Evolutionary conservation across 1,140 invertebrate genomes (phyloP).

Genomic region (Halesus radiatus): DNA sequence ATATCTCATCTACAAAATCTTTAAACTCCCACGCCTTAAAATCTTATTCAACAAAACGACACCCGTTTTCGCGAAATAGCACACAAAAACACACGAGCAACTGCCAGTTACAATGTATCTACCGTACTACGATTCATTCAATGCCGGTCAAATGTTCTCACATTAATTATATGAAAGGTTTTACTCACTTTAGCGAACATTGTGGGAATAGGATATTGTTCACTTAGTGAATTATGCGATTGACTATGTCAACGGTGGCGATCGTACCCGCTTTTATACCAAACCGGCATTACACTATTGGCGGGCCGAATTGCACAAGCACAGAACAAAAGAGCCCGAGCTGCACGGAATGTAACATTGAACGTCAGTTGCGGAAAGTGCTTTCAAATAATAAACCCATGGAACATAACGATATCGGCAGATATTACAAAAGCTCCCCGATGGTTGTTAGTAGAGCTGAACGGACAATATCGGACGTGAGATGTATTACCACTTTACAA

Average conservation of each 20-base stretch:
- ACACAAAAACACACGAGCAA: too few relatives aligned
- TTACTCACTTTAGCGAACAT: constrained; percentile 53
- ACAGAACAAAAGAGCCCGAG: constrained; percentile 36
- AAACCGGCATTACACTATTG: constrained; percentile 30
- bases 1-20: too few relatives aligned
- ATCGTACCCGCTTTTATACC: constrained; percentile 52
- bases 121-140: background rate
- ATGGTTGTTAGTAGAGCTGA: constrained; percentile 25
- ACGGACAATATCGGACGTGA: constrained; percentile 26
- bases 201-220: constrained; percentile 41
- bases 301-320: constrained; percentile 44
- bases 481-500: background rate
- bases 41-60: too few relatives aligned
- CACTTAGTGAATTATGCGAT: constrained; percentile 38
- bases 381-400: constrained; percentile 41
- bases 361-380: constrained; percentile 40
- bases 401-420: constrained; percentile 31
- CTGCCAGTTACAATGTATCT: too few relatives aligned
- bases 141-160: constrained; percentile 3
- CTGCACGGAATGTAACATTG: constrained; percentile 52
- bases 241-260: constrained; percentile 44
- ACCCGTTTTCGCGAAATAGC: too few relatives aligned
- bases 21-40: too few relatives aligned
- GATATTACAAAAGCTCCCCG: constrained; percentile 27
- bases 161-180: constrained; percentile 3